Conservation (phyloP, 1,140 invertebrate genomes). For the Musca vetustissima region DNA sequence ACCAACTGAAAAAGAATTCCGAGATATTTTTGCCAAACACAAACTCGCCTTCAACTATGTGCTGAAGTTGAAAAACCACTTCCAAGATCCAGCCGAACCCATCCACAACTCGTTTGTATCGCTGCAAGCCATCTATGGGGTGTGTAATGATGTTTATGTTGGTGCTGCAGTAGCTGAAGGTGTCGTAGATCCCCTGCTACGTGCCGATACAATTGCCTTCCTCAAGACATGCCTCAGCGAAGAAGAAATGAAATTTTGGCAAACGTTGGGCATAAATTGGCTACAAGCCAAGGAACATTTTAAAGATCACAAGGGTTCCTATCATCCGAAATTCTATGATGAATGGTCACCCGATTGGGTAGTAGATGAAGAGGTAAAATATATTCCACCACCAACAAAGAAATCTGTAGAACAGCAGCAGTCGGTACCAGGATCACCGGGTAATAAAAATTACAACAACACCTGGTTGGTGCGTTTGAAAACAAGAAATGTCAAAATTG, state of each 20-base stretch:
- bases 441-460: slow-evolving; percentile 30
- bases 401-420: not conserved
- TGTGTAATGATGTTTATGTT: slow-evolving; percentile 48
- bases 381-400: slow-evolving; percentile 36
- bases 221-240: slow-evolving; percentile 35
- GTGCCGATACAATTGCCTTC: slow-evolving; percentile 42
- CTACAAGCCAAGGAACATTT: slow-evolving; percentile 48
- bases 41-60: slow-evolving; percentile 45
- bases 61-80: slow-evolving; percentile 44
- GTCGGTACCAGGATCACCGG: slow-evolving; percentile 34
- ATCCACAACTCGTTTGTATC: slow-evolving; percentile 48
- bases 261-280: slow-evolving; percentile 46
- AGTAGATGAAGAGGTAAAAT: slow-evolving; percentile 47
- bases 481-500: slow-evolving; percentile 48
- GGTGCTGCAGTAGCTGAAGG: slow-evolving; percentile 38
- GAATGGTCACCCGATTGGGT: slow-evolving; percentile 53
- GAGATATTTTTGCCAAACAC: slow-evolving; percentile 46
- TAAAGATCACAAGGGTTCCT: slow-evolving; percentile 46
- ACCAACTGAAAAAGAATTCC: slow-evolving; percentile 47
- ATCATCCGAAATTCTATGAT: slow-evolving; percentile 52
- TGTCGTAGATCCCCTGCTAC: slow-evolving; percentile 45
- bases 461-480: slow-evolving; percentile 46
- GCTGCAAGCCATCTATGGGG: slow-evolving; percentile 41
- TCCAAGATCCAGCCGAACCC: slow-evolving; percentile 38
- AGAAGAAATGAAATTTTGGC: slow-evolving; percentile 42